phyloP scores from a whole-genome alignment of 2,797 vertebrate species.

The Onychomys torridus region DNA sequence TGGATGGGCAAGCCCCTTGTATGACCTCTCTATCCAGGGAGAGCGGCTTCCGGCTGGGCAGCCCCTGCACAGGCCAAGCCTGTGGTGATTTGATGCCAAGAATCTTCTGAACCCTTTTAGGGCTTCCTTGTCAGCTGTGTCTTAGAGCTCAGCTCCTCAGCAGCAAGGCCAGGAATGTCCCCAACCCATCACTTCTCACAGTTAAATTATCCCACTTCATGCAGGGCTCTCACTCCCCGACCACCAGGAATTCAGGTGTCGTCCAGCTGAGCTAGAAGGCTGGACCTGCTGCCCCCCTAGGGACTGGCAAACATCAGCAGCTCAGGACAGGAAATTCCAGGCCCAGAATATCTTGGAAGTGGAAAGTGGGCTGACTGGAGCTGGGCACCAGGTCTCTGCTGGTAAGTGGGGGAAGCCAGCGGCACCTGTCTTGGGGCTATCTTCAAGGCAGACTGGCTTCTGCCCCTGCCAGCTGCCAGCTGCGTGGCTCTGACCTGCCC shows the following conservation, averaged over 20 bases:
- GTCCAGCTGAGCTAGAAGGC: neutral
- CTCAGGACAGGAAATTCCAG: neutral
- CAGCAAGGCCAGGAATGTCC: neutral
- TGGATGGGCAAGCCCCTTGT: fast-evolving
- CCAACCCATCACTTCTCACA: too few species aligned
- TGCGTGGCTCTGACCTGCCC: too few species aligned
- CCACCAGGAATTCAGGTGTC: too few species aligned
- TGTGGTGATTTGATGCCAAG: neutral
- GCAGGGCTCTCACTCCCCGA: too few species aligned
- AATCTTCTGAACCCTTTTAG: neutral
- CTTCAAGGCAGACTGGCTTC: neutral
- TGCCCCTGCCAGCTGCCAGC: neutral
- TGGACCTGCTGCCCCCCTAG: neutral
- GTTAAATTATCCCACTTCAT: neutral
- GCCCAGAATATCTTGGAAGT: neutral
- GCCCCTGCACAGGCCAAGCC: neutral
- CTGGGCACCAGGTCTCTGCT: neutral
- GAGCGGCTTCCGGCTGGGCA: neutral
- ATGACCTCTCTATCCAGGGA: neutral
- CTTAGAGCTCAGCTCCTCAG: neutral
- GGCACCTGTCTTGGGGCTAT: neutral
- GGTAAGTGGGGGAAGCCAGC: neutral
- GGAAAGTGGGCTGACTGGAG: neutral
- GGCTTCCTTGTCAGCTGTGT: neutral
- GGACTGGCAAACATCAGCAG: neutral